Percentiles rank a stretch among this genome's conserved stretches.
Conservation (phyloP, 2,113 vertebrate species). For the Spea multiplicata region DNA sequence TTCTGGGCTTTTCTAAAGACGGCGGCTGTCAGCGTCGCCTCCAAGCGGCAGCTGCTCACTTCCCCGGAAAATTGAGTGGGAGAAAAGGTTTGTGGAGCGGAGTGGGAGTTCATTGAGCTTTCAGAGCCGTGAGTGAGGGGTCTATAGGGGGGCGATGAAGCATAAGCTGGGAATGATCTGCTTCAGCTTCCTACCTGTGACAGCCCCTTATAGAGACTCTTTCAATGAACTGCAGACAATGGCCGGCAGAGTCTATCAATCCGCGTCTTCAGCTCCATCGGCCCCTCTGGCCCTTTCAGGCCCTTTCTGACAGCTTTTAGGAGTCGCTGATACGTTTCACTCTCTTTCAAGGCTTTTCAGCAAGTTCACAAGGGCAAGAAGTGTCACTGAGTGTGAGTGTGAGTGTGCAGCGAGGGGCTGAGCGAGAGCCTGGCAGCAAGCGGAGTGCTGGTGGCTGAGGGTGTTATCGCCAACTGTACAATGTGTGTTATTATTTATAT, state of each 20-base stretch:
- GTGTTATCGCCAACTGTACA: too few relatives aligned
- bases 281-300: conserved; percentile 87
- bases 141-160: conserved; percentile 93
- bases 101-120: conserved; percentile 98
- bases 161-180: conserved; percentile 91
- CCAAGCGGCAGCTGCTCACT: conserved; percentile 86
- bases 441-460: too few relatives aligned
- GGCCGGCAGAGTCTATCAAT: conserved; percentile 92
- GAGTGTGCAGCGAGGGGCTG: too few relatives aligned
- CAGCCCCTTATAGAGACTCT: conserved; percentile 88
- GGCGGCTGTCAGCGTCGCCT: conserved; percentile 70
- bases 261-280: conserved; percentile 93
- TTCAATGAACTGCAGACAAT: conserved; percentile 83
- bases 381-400: conserved; percentile 54
- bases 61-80: conserved; percentile 88
- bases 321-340: conserved; percentile 84
- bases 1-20: conserved; percentile 64
- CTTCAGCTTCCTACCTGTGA: conserved; percentile 95
- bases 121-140: conserved; percentile 83
- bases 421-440: too few relatives aligned
- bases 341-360: conserved; percentile 86
- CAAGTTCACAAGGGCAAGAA: conserved; percentile 91
- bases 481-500: too few relatives aligned
- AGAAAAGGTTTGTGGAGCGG: conserved; percentile 94
- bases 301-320: conserved; percentile 80